Base-by-base conservation (phyloP, 1,140 invertebrate genomes). In the Nylanderia fulva region DNA sequence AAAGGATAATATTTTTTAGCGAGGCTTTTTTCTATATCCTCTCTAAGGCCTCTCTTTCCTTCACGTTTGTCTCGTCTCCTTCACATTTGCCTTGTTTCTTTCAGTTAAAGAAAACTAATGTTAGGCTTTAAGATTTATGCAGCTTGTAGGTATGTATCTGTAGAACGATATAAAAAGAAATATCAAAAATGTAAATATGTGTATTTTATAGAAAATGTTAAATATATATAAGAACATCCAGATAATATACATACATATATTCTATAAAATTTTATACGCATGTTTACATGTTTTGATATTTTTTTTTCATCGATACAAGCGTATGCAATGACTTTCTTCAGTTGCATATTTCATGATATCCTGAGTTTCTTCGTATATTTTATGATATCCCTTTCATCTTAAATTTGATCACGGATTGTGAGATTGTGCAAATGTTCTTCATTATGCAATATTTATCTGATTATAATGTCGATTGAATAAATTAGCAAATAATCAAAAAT, bases 1-100 rank as follows among this genome's bases (percentile, higher is more conserved):
- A 92, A 92, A 88, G 85, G 82, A 90, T 90, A 84, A 90, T 91
- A 90, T 92, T 92, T 91, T 91, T 91, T 92, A 90, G 91, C 71
- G 85, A 87, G 82, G 87, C 77, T 90, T 92, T 82, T 90, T 76
- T 86, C 82, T 85, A 74, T 72, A 89, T 84, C 90, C 90, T 88
- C n/a, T n/a, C n/a, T 79, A 75, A 90, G 63, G 90, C 90, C 89
- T 91, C 77, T 90, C 88, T 54, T 13, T 60, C 33, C 48, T 21
- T 54, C 39, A 54, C 69, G 42, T 90, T 88, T 36, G 56, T 63
- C 29, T 85, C 56, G 45, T 85, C 54, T 48, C 8, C 48, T 56
- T 74, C 21, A 74, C 7, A 13, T 56, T 72, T 56, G 52, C 52
- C 18, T 54, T 54, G 52, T 54, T 54, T 48, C 45, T 4, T 48